phyloP scores from a whole-genome alignment of 2,113 vertebrate genomes.

The Lagenorhynchus albirostris region DNA sequence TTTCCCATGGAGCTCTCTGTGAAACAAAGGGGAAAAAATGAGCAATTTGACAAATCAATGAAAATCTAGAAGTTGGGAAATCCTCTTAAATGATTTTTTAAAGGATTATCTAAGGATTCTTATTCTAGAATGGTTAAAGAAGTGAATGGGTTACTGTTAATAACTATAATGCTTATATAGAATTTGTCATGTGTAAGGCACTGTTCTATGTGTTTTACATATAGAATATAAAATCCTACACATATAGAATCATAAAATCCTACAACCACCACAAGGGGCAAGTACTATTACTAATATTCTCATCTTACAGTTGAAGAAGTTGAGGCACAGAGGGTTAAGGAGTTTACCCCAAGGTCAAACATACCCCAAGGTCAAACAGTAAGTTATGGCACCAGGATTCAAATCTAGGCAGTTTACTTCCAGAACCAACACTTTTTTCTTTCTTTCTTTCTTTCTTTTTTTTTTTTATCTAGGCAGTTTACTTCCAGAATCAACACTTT shows the following conservation, averaged over 20 bases:
- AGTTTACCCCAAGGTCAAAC: neutral
- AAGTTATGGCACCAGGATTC: neutral
- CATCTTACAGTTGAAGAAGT: neutral
- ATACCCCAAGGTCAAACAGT: neutral
- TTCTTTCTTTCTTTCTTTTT: too few relatives aligned
- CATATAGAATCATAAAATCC: neutral
- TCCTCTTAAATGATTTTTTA: neutral
- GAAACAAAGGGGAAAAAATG: neutral
- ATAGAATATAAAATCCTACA: too few relatives aligned
- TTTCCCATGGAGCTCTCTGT: neutral
- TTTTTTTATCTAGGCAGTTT: neutral
- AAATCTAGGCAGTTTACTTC: neutral
- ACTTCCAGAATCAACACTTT: neutral
- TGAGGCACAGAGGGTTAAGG: neutral
- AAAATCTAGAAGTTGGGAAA: neutral
- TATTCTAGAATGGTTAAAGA: neutral
- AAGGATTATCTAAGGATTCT: neutral
- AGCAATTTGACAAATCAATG: neutral
- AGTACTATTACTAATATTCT: neutral
- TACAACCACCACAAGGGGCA: neutral
- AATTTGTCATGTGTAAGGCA: neutral
- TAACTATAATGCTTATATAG: neutral
- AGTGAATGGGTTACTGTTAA: neutral
- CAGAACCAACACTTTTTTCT: neutral
- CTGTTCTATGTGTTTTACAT: neutral